Evolutionary conservation across 2,113 vertebrate genomes (phyloP).

Genomic region (Bathybates hornii): DNA sequence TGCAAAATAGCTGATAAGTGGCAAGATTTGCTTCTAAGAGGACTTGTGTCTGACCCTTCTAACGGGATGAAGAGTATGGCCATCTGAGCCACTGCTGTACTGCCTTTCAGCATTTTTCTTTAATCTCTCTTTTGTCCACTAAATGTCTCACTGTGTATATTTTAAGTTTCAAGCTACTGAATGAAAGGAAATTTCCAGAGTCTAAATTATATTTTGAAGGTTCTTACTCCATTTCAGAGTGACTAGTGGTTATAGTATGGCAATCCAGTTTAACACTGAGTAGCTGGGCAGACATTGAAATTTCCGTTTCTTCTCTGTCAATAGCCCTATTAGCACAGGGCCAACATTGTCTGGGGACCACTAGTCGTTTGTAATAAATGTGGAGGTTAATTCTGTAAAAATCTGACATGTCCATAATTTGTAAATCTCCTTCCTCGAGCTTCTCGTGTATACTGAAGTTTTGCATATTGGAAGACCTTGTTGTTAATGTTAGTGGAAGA

Average conservation of each 20-base stretch:
- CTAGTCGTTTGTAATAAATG: not conserved
- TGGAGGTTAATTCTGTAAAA: not conserved
- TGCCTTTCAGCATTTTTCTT: not conserved
- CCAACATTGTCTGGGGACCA: not conserved
- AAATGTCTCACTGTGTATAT: not conserved
- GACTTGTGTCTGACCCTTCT: not conserved
- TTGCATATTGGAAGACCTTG: not conserved
- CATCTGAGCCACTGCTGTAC: not conserved
- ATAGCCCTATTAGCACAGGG: not conserved
- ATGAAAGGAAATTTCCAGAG: not conserved
- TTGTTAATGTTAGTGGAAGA: not conserved
- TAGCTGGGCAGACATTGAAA: not conserved
- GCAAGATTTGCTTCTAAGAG: not conserved
- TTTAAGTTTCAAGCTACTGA: not conserved
- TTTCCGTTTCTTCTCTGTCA: rapidly evolving
- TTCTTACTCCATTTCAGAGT: not conserved
- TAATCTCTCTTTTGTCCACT: not conserved
- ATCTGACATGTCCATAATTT: not conserved
- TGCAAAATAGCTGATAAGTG: not conserved
- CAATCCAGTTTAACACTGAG: not conserved
- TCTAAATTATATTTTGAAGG: not conserved
- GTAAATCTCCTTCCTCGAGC: not conserved
- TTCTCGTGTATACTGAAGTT: not conserved
- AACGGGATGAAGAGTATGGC: not conserved
- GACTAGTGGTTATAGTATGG: not conserved